A percentile compares a stretch with the other conserved stretches of the same genome.
Conservation (phyloP, 92 coral and sea anemone species). For the Desmophyllum pertusum region DNA sequence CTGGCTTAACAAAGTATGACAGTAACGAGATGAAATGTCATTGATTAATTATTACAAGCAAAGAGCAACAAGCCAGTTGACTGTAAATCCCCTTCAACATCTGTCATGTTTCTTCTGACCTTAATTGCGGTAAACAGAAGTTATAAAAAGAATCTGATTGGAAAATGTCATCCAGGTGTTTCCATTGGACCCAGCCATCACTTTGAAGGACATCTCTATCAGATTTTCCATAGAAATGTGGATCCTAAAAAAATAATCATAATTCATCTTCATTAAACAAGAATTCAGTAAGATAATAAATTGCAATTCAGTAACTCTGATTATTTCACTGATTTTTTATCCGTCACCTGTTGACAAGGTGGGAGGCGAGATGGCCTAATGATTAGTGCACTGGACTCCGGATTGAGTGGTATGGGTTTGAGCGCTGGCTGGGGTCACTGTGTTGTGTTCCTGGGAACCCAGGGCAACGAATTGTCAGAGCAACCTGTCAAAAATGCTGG, state of each 20-base stretch:
- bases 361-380: no score
- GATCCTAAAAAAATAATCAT: slow-evolving; percentile 69
- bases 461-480: no score
- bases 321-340: no score
- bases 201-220: slow-evolving; percentile 53
- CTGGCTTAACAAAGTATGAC: no score
- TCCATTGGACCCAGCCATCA: slow-evolving; percentile 93
- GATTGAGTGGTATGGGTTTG: no score
- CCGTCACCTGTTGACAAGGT: no score
- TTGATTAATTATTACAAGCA: neutral
- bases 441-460: no score
- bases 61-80: neutral
- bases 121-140: slow-evolving; percentile 89
- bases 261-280: neutral
- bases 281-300: no score
- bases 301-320: no score
- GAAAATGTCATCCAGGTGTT: slow-evolving; percentile 69
- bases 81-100: neutral
- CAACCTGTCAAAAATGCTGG: no score
- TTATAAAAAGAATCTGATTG: slow-evolving; percentile 83
- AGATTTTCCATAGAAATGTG: slow-evolving; percentile 82
- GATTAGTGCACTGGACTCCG: no score
- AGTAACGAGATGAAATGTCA: neutral
- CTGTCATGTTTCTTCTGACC: slow-evolving; percentile 28
- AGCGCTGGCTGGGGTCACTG: no score